Evolutionary conservation across 1,140 invertebrate species (phyloP), one percentile per base, ranked within the genome.

Genomic region (Stenopsyche tienmushanensis): DNA sequence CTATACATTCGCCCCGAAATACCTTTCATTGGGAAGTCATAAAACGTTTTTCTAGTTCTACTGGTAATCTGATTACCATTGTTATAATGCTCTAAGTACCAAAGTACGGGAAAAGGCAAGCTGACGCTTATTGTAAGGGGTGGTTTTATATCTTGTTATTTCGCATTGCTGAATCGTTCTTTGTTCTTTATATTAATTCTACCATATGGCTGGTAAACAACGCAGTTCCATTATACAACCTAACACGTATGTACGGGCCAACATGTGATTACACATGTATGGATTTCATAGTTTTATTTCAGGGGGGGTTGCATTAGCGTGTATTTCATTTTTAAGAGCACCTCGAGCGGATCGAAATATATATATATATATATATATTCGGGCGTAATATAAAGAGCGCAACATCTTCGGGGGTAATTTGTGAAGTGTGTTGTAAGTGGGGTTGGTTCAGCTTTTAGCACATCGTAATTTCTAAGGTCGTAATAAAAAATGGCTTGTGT

Each of bases 381-480:
- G n/a, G 29, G 29, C 29, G 13, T 34, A 34, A 34, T 34, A 34
- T 34, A 13, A 34, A 34, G 29, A 7, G 29, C 29, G 20, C 62
- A 20, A 52, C 21, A 60, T 65, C 57, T 45, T 26, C 13, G 58
- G 34, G 41, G 50, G 65, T 62, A 66, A 66, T 66, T 66, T 54
- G 58, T n/a, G 58, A 41, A 55, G 54, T 66, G 49, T 29, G 52
- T 20, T 42, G 49, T 17, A 45, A 57, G 57, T 29, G n/a, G 47
- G 64, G 49, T 50, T 65, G 42, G 57, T 50, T 66, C 44, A 59
- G 50, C 57, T 66, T 66, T 62, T 62, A 62, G 58, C 65, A 66
- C 58, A 62, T 62, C 64, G 58, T 62, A 66, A 66, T 65, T 59
- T 29, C 24, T 53, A 65, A 65, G 64, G 29, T 65, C 41, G 64